Evolutionary conservation across 2,888 invertebrate genomes (phyloP).

Genomic region (Drosophila aldrichi): DNA sequence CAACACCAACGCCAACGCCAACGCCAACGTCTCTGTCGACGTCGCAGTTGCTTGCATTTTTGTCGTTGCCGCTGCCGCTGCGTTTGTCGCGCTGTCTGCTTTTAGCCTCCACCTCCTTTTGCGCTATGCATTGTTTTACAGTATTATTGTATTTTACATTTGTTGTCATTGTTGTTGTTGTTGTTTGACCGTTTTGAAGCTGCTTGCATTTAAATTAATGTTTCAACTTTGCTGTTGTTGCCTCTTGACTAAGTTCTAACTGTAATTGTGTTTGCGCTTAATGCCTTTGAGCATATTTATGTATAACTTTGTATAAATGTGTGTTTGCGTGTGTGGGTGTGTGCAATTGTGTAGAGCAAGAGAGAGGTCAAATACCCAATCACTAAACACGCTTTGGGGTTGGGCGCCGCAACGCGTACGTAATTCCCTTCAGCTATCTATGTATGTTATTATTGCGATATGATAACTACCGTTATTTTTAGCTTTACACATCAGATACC

Average conservation of each 20-base stretch:
- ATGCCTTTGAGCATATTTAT: constrained; percentile 23
- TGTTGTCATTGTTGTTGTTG: constrained; percentile 27
- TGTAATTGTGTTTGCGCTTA: constrained; percentile 44
- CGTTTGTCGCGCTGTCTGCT: constrained; percentile 65
- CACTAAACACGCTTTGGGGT: not conserved
- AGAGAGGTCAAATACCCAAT: constrained; percentile 16
- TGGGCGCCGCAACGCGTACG: not conserved
- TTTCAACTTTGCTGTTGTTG: constrained; percentile 28
- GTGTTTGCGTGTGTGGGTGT: no score
- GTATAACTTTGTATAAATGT: not conserved
- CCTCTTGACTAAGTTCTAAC: constrained; percentile 28
- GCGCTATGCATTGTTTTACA: constrained; percentile 73
- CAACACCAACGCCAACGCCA: constrained; percentile 47
- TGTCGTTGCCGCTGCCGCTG: constrained; percentile 32
- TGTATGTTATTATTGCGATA: constrained; percentile 25
- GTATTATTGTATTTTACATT: constrained; percentile 59
- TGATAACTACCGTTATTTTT: constrained; percentile 46
- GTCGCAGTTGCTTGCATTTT: constrained; percentile 60
- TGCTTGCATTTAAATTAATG: constrained; percentile 45
- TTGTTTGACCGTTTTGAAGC: constrained; percentile 16
- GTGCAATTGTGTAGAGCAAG: not conserved
- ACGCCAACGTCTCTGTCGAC: constrained; percentile 38
- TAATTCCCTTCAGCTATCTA: constrained; percentile 1
- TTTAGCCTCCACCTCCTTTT: constrained; percentile 80
- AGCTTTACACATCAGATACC: constrained; percentile 37